Conservation (phyloP, 2,113 vertebrate species). For the Grus americana region DNA sequence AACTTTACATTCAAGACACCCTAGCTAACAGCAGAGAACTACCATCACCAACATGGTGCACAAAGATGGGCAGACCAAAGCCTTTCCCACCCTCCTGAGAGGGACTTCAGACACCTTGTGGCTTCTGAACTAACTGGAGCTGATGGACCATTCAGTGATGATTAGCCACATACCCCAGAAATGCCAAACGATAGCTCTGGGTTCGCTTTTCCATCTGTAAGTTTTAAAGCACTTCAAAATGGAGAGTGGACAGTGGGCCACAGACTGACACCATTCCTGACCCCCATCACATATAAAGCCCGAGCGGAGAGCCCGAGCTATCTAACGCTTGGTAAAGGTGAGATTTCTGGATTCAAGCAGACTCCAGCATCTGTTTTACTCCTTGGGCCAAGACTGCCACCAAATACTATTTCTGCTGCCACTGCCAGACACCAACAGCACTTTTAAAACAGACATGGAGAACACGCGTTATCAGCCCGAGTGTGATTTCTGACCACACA, state of each 20-base stretch:
- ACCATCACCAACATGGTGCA: neutral
- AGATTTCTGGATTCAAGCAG: neutral
- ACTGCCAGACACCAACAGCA: neutral
- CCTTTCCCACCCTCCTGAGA: neutral
- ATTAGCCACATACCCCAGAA: neutral
- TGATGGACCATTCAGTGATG: neutral
- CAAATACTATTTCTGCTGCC: neutral
- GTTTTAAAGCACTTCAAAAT: neutral
- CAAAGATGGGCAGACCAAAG: neutral
- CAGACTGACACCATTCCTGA: neutral
- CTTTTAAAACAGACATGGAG: neutral
- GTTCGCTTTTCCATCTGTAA: neutral
- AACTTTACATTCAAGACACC: neutral
- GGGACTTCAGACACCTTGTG: neutral
- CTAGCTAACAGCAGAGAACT: neutral
- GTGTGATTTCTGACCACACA: neutral
- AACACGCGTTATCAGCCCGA: fast-evolving
- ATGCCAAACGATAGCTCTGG: neutral
- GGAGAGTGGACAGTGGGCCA: neutral
- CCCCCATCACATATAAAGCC: neutral
- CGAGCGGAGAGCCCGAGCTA: neutral
- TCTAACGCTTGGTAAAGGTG: neutral
- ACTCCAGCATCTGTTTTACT: neutral
- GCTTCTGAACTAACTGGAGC: neutral
- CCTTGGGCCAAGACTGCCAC: neutral